Evolutionary conservation across 2,113 vertebrate genomes (phyloP), one percentile per base, ranked within the genome.

Genomic region (Platycercus adscitus): DNA sequence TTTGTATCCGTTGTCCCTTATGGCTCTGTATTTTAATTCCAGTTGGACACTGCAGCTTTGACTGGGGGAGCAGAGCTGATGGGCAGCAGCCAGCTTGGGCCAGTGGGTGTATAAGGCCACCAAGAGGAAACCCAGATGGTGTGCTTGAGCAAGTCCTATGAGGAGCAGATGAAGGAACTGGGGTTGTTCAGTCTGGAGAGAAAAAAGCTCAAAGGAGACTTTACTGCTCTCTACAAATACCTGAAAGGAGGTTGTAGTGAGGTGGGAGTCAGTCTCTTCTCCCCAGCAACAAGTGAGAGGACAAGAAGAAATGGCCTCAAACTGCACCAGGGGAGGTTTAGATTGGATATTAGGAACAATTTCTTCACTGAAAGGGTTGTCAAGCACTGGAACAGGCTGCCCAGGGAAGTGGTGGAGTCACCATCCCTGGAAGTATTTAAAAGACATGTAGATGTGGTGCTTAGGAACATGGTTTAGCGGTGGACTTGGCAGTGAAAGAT

Each of bases 1-100:
- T 91, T 95, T 83, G 70, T 61, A 53, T 86, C 68, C 66, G 84
- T 89, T 20, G 33, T 89, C 88, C 49, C 37, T 86, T 90, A 55
- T 24, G 86, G 81, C 8, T 78, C 20, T 77, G 55, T 93, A 2
- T 84, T 92, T 84, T 71, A 88, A 53, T 81, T 96, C 64, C 78
- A 86, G 26, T 75, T 91, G 83, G 75, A 89, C 87, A 56, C 73
- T 92, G 44, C 2, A 17, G 28, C 60, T 90, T 68, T 84, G 13
- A 41, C 69, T 79, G 70, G 43, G 44, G 41, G 53, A 86, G 65
- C 63, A 50, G 75, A 93, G 49, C 52, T 73, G 20, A 60, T 77
- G 53, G 29, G 33, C 64, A 92, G 63, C 39, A 46, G 43, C 66
- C n/a, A 24, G 17, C 26, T 28, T 2, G 5, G 23, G 18, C 68